Conservation (phyloP, 2,113 vertebrate genomes). For the Larimichthys crocea region DNA sequence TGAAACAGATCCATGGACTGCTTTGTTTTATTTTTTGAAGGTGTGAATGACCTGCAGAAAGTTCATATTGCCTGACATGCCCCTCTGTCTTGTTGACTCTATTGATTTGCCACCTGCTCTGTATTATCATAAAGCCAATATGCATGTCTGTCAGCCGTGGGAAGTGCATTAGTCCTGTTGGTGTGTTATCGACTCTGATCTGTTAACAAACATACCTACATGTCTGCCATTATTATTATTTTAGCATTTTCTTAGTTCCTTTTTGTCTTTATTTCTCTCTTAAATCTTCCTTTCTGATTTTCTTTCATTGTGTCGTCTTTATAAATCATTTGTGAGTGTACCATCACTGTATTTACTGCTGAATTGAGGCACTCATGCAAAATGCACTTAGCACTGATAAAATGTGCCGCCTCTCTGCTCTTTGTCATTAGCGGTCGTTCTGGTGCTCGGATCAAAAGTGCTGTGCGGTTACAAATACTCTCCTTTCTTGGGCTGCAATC, state of each 20-base stretch:
- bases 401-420: constrained; percentile 29
- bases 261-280: neutral
- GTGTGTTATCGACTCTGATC: constrained; percentile 47
- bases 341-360: constrained; percentile 8
- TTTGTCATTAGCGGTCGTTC: constrained; percentile 41
- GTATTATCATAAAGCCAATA: constrained; percentile 67
- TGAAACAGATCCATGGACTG: constrained; percentile 12
- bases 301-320: neutral
- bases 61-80: constrained; percentile 28
- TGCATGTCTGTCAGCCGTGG: constrained; percentile 42
- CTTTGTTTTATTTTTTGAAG: neutral
- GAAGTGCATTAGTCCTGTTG: constrained; percentile 52
- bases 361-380: constrained; percentile 16
- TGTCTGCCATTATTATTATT: neutral
- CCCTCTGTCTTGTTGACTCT: constrained; percentile 41
- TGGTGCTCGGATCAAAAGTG: constrained; percentile 46
- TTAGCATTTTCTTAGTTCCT: constrained; percentile 9
- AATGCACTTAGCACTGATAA: constrained; percentile 46
- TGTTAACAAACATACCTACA: constrained; percentile 17
- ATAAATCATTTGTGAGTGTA: constrained; percentile 17
- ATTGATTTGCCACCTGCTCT: constrained; percentile 59
- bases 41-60: constrained; percentile 1
- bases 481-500: constrained; percentile 44
- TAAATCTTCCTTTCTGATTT: neutral
- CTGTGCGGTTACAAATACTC: constrained; percentile 34